phyloP scores from a whole-genome alignment of 2,797 vertebrate genomes.

The Philypnodon macrostomus region DNA sequence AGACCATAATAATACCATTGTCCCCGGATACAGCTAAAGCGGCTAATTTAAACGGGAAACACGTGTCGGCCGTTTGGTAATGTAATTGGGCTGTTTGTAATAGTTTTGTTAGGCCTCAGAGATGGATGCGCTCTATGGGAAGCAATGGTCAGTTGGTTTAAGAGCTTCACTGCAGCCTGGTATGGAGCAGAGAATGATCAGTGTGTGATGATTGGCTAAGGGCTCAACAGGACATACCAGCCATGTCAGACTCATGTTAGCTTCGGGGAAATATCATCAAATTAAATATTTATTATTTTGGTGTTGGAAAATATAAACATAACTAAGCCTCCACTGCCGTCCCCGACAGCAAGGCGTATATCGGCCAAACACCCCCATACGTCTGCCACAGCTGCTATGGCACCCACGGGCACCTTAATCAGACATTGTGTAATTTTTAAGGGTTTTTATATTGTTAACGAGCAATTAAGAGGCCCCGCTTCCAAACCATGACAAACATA shows the following conservation, averaged over 20 bases:
- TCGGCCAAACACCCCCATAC: no score
- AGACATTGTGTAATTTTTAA: no score
- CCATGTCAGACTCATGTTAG: constrained; percentile 22
- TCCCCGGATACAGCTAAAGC: constrained; percentile 79
- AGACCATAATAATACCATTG: constrained; percentile 80
- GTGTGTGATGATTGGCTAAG: constrained; percentile 31
- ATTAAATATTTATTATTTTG: constrained; percentile 30
- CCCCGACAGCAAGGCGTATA: no score
- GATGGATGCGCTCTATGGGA: constrained; percentile 81
- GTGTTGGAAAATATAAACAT: constrained; percentile 16
- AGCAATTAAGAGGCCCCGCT: no score
- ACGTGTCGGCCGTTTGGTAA: constrained; percentile 83
- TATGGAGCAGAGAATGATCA: constrained; percentile 40
- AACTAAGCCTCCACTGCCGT: no score
- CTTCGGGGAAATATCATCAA: constrained; percentile 11
- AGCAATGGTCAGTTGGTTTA: constrained; percentile 65
- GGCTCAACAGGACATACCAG: constrained; percentile 12
- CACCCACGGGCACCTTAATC: no score
- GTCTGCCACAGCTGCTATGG: no score
- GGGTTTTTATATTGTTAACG: no score
- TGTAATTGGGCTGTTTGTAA: constrained; percentile 93
- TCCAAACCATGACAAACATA: no score
- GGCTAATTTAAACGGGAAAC: constrained; percentile 87
- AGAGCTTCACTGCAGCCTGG: constrained; percentile 50
- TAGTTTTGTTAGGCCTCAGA: constrained; percentile 82